Evolutionary conservation across 2,797 vertebrate species (phyloP).

Genomic region (Leptodactylus fallax): DNA sequence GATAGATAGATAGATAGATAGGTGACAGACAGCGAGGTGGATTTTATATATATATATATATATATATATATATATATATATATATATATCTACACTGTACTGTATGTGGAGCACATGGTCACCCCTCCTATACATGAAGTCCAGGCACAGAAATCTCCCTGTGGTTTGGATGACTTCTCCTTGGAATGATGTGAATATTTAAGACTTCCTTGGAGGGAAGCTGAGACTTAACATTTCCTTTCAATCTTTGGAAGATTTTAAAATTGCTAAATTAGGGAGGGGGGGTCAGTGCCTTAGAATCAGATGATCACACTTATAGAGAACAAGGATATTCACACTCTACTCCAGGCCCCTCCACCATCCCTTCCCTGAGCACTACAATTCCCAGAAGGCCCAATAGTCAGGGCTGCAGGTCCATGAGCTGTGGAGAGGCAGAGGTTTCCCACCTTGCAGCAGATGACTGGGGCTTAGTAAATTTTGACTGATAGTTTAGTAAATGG

Average conservation of each 20-base stretch:
- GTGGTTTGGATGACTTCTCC: slow-evolving; percentile 48
- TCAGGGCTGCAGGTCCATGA: not conserved
- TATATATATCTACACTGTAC: not conserved
- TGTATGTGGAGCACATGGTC: not conserved
- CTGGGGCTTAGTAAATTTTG: no score
- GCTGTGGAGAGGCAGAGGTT: not conserved
- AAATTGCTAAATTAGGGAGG: not conserved
- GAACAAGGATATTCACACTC: not conserved
- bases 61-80: slow-evolving; percentile 7
- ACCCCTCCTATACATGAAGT: not conserved
- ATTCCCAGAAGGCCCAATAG: not conserved
- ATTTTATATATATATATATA: no score
- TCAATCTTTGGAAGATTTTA: slow-evolving; percentile 25
- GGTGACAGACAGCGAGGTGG: no score
- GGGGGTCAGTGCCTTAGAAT: not conserved
- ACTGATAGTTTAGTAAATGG: slow-evolving; percentile 41
- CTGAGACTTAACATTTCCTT: slow-evolving; percentile 47
- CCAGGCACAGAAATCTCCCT: slow-evolving; percentile 25
- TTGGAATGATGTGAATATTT: slow-evolving; percentile 55
- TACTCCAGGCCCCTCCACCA: not conserved
- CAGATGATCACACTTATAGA: not conserved
- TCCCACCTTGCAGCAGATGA: not conserved
- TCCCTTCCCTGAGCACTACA: not conserved
- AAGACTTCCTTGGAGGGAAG: slow-evolving; percentile 54
- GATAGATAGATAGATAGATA: not conserved